Percentiles rank a stretch among this genome's conserved stretches.
These are phyloP conservation scores for Ochotona curzoniae DNA, from an alignment of 2,113 vertebrate genomes.

Conservation along the genomic window DNA sequence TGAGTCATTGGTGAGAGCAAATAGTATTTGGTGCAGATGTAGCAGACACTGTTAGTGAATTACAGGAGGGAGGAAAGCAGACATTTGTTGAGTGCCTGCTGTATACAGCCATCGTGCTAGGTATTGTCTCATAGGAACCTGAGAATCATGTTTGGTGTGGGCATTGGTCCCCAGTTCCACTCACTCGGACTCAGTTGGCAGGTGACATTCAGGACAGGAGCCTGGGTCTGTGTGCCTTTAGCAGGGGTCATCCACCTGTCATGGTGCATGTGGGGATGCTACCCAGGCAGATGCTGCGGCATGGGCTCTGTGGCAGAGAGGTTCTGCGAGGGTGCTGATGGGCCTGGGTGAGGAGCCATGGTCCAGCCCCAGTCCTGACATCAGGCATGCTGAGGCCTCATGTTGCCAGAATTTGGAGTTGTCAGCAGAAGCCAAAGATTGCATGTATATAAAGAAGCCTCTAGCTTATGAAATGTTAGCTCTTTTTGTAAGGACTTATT, in stretches of 20 bases:
- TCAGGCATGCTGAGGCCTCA: too few relatives aligned
- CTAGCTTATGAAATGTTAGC: too few relatives aligned
- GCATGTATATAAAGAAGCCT: not conserved
- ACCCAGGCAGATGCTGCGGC: not conserved
- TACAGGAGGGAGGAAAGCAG: not conserved
- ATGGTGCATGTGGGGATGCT: not conserved
- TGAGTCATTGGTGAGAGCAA: not conserved
- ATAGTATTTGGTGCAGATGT: not conserved
- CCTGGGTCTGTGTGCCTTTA: not conserved
- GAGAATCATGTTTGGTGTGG: not conserved
- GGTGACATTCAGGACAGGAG: not conserved
- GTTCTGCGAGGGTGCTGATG: not conserved
- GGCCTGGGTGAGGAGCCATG: not conserved
- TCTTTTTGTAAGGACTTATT: too few relatives aligned
- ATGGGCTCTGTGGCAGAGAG: not conserved
- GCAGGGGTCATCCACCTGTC: not conserved
- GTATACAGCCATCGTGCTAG: not conserved
- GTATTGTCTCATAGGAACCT: not conserved
- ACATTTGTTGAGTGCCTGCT: not conserved
- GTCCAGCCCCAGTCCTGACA: not conserved
- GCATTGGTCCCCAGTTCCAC: not conserved
- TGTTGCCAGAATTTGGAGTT: constrained; percentile 22
- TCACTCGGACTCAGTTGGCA: not conserved
- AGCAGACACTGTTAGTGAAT: not conserved
- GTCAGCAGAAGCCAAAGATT: not conserved